A percentile compares a stretch with the other conserved stretches of the same genome.
These are phyloP conservation scores for Caenorhabditis japonica DNA, from an alignment of 2,888 invertebrate species.

Conservation along the genomic window DNA sequence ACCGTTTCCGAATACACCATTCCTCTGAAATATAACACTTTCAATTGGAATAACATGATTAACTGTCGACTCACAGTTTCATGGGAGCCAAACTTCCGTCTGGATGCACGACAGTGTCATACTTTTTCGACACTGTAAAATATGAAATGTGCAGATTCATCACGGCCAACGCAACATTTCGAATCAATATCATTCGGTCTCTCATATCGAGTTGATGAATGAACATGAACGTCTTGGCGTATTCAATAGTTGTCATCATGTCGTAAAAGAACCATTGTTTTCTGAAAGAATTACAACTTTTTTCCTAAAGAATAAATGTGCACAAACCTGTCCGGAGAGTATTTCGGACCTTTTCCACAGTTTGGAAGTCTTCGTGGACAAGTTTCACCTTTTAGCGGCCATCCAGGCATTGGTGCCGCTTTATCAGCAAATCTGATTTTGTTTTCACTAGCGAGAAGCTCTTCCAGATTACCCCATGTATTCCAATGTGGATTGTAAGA, in stretches of 20 bases:
- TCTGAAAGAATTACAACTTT: too few species aligned
- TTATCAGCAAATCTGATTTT: conserved; percentile 16
- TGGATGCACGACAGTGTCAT: conserved; percentile 17
- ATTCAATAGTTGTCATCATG: conserved; percentile 37
- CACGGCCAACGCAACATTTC: conserved; percentile 19
- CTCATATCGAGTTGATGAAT: conserved; percentile 14
- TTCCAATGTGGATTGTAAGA: conserved; percentile 35
- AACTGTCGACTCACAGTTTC: conserved; percentile 14
- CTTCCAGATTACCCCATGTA: conserved; percentile 4
- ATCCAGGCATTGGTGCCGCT: conserved; percentile 28
- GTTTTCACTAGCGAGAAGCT: background rate
- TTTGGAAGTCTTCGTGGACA: background rate
- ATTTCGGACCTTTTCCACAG: conserved; percentile 7
- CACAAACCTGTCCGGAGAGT: conserved; percentile 12
- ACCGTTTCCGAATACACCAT: conserved; percentile 18
- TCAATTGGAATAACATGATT: too few species aligned
- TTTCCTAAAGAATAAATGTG: too few species aligned
- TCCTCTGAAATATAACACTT: conserved; percentile 6
- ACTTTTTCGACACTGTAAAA: conserved; percentile 9
- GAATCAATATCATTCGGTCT: conserved; percentile 16
- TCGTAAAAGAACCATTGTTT: conserved; percentile 34
- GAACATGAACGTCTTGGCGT: conserved; percentile 41
- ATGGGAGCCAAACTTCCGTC: conserved; percentile 13
- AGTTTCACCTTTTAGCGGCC: background rate
- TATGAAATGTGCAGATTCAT: conserved; percentile 39